Evolutionary conservation across 2,797 vertebrate genomes (phyloP).

Genomic region (Cryptoprocta ferox): DNA sequence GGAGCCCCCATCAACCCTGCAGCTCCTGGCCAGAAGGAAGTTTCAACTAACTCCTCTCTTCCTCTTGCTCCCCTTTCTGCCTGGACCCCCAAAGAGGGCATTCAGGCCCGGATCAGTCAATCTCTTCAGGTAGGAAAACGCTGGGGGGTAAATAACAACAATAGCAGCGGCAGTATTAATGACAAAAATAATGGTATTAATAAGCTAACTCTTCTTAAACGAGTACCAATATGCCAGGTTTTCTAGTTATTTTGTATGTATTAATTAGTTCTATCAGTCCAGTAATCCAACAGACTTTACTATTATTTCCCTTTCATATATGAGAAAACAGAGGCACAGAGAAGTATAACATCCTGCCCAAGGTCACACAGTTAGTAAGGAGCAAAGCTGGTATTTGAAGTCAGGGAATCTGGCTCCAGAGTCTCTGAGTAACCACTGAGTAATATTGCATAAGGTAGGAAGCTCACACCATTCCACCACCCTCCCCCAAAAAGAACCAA

Average conservation of each 20-base stretch:
- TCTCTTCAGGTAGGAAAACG: neutral
- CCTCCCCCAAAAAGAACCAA: accelerated
- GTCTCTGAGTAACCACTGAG: neutral
- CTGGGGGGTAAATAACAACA: neutral
- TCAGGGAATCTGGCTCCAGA: neutral
- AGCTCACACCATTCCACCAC: neutral
- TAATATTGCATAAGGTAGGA: neutral
- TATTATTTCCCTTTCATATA: neutral
- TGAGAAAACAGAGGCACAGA: slow-evolving; percentile 24
- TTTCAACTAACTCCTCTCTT: neutral
- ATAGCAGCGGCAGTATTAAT: accelerated
- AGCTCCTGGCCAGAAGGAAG: neutral
- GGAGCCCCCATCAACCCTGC: neutral
- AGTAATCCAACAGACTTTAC: neutral
- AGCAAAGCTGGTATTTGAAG: neutral
- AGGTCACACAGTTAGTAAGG: neutral
- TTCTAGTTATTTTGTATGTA: neutral
- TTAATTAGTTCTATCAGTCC: neutral
- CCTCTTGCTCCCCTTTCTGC: neutral
- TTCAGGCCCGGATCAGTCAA: neutral
- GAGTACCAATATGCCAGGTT: neutral
- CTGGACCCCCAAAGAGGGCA: neutral
- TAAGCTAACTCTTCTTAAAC: neutral
- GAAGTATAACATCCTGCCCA: neutral
- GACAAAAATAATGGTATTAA: neutral